Conservation (phyloP, 2,797 vertebrate species). For the Astyanax mexicanus region DNA sequence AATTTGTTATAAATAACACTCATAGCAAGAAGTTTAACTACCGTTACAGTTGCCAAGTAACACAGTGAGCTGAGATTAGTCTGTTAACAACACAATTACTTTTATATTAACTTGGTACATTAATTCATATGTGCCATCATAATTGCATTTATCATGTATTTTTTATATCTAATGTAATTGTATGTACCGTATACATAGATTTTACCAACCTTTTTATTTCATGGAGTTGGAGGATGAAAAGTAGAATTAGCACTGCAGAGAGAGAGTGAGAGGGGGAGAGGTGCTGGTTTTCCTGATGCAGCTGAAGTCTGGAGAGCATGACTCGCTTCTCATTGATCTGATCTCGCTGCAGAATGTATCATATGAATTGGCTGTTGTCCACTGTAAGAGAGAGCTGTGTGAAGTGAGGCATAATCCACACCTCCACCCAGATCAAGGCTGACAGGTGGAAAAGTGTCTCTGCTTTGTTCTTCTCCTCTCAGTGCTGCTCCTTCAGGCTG, state of each 20-base stretch:
- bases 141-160: background rate
- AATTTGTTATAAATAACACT: background rate
- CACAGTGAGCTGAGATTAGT: background rate
- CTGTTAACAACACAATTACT: background rate
- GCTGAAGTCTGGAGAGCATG: conserved; percentile 1
- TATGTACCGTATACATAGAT: too few relatives aligned
- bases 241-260: too few relatives aligned
- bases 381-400: conserved; percentile 11
- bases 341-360: background rate
- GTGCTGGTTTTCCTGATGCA: background rate
- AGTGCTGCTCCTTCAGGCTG: conserved; percentile 20
- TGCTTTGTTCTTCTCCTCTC: conserved; percentile 40
- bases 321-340: background rate
- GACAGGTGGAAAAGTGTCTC: conserved; percentile 35
- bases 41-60: background rate
- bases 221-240: too few relatives aligned
- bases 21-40: background rate
- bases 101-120: background rate
- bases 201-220: too few relatives aligned
- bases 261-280: background rate
- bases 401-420: conserved; percentile 13
- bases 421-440: conserved; percentile 30
- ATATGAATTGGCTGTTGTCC: conserved; percentile 22
- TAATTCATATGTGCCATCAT: background rate
- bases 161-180: too few relatives aligned